Evolutionary conservation across 2,797 vertebrate genomes (phyloP).

Genomic region (Propithecus deckenii): DNA sequence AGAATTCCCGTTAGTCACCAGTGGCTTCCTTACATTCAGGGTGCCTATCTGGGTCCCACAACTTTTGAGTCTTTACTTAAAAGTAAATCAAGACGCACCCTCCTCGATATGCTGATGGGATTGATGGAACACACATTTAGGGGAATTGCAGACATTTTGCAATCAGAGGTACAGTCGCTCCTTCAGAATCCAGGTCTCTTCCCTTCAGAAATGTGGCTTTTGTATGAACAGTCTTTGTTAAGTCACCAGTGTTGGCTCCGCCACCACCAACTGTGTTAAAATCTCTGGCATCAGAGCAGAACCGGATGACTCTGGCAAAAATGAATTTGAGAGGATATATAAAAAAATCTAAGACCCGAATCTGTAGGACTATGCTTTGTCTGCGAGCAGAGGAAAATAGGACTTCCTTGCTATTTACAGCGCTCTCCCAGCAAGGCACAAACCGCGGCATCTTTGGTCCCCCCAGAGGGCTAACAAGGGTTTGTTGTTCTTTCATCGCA

Average conservation of each 20-base stretch:
- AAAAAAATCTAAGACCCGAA: constrained; percentile 43
- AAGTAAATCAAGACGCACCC: neutral
- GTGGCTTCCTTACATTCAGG: neutral
- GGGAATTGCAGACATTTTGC: neutral
- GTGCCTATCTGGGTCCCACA: neutral
- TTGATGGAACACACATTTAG: neutral
- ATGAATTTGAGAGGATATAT: constrained; percentile 44
- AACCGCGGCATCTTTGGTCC: constrained; percentile 15
- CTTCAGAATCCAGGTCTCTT: neutral
- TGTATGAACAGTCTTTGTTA: constrained; percentile 62
- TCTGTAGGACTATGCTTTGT: constrained; percentile 54
- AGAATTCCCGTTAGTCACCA: neutral
- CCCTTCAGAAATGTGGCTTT: constrained; percentile 27
- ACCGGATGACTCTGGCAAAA: constrained; percentile 74
- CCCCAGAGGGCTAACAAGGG: constrained; percentile 22
- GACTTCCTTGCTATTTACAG: constrained; percentile 72
- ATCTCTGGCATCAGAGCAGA: constrained; percentile 70
- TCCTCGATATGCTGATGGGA: neutral
- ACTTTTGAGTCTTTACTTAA: neutral
- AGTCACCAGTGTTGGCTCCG: constrained; percentile 57
- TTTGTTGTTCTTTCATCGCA: constrained; percentile 41
- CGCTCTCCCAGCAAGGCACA: constrained; percentile 60
- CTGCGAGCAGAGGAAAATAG: constrained; percentile 62
- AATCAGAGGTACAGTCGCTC: neutral
- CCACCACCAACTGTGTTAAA: constrained; percentile 62